Conservation (phyloP, 2,888 invertebrate genomes). For the Oscheius onirici region DNA sequence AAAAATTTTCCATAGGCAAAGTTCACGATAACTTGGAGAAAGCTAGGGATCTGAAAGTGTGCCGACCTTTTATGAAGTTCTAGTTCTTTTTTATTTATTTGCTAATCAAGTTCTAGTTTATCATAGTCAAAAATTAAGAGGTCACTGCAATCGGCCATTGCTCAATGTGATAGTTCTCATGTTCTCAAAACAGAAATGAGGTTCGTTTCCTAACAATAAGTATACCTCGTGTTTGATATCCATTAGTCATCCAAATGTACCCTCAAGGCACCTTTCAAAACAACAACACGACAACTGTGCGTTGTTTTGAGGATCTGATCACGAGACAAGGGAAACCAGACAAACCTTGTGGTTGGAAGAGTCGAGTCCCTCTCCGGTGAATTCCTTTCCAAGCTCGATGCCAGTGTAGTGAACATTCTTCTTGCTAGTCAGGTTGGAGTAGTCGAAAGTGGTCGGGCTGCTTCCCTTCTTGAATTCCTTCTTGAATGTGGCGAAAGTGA, state of each 20-base stretch:
- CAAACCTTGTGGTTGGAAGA: constrained; percentile 62
- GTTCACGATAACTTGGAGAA: too few species aligned
- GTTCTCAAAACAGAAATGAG: too few species aligned
- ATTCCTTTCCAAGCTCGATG: constrained; percentile 60
- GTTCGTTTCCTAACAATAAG: too few species aligned
- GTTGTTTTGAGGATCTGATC: not conserved
- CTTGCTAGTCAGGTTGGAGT: constrained; percentile 65
- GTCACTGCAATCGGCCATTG: too few species aligned
- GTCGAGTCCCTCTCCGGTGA: constrained; percentile 67
- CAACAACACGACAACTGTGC: constrained; percentile 8
- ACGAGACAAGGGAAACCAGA: not conserved
- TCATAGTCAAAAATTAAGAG: too few species aligned
- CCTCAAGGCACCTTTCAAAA: not conserved
- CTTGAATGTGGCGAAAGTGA: constrained; percentile 61
- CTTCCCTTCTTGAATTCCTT: constrained; percentile 54
- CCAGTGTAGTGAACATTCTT: constrained; percentile 66
- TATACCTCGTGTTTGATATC: too few species aligned
- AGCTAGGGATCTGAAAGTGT: too few species aligned
- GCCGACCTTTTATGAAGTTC: too few species aligned
- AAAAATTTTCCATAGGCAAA: too few species aligned
- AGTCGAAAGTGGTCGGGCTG: constrained; percentile 40
- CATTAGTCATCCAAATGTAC: not conserved
- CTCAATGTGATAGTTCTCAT: too few species aligned
- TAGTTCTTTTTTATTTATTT: too few species aligned
- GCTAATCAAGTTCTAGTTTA: too few species aligned